Percentiles rank a stretch among this genome's conserved stretches.
Conservation (phyloP, 2,113 vertebrate species). For the Alces alces region DNA sequence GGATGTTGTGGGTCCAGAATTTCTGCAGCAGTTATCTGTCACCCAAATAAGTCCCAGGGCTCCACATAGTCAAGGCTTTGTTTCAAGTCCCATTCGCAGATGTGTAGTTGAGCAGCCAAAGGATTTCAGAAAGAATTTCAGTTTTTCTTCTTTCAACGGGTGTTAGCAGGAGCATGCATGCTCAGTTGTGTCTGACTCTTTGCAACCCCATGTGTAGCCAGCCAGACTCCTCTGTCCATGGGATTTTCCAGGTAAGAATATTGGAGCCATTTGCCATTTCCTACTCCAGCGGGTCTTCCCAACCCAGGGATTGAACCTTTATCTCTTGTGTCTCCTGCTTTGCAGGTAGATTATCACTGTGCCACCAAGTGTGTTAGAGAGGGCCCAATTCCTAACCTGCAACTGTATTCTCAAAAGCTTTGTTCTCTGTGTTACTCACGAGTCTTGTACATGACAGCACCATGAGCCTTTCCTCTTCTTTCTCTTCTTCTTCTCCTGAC, state of each 20-base stretch:
- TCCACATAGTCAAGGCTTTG: not conserved
- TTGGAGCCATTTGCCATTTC: not conserved
- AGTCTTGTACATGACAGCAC: not conserved
- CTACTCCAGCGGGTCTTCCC: not conserved
- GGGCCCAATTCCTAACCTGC: not conserved
- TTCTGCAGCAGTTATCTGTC: not conserved
- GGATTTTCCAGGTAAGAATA: not conserved
- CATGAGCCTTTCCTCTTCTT: no score
- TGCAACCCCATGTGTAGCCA: not conserved
- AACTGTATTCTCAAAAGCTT: not conserved
- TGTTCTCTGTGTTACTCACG: not conserved
- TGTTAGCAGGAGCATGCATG: not conserved
- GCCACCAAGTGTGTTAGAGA: not conserved
- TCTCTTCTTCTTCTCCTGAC: not conserved
- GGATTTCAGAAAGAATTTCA: not conserved
- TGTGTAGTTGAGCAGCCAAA: not conserved
- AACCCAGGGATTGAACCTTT: not conserved
- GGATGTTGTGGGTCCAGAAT: not conserved
- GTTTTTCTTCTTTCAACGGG: not conserved
- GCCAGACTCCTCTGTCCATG: not conserved
- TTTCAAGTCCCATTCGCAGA: not conserved
- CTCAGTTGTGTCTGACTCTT: not conserved
- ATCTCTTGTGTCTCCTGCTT: not conserved
- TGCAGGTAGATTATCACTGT: not conserved
- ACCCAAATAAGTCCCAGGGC: no score